phyloP scores from a whole-genome alignment of 1,140 invertebrate genomes.

The Helicorthomorpha holstii region DNA sequence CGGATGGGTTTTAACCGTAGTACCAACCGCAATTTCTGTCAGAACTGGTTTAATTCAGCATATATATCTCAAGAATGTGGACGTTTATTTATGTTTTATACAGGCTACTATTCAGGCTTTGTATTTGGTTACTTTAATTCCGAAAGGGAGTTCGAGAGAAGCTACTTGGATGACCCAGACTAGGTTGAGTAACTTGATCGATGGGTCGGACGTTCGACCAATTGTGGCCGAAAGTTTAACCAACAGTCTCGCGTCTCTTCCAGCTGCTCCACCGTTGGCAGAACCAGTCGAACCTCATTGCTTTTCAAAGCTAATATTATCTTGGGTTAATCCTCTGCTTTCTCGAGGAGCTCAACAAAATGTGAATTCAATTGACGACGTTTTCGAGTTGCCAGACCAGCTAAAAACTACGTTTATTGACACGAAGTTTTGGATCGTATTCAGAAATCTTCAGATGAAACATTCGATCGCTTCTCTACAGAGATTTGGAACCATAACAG shows the following conservation, averaged over 20 bases:
- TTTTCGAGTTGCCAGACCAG: conserved; percentile 63
- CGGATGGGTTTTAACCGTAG: conserved; percentile 20
- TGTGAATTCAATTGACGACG: conserved; percentile 54
- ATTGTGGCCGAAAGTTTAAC: conserved; percentile 25
- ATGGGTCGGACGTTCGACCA: conserved; percentile 26
- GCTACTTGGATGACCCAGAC: neutral
- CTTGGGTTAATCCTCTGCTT: conserved; percentile 75
- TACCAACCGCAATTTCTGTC: conserved; percentile 19
- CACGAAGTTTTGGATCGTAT: conserved; percentile 8
- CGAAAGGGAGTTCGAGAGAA: conserved; percentile 5
- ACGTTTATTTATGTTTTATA: neutral
- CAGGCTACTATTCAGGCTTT: neutral
- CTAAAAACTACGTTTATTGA: conserved; percentile 40
- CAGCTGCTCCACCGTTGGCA: conserved; percentile 44
- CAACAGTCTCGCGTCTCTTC: conserved; percentile 33
- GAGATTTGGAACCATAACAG: conserved; percentile 22
- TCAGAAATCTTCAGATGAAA: conserved; percentile 2
- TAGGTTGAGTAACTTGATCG: conserved; percentile 12
- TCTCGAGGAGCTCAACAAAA: conserved; percentile 50
- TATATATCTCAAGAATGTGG: neutral
- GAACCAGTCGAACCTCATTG: conserved; percentile 51
- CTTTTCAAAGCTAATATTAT: conserved; percentile 58
- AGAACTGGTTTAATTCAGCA: conserved; percentile 14
- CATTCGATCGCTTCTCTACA: neutral
- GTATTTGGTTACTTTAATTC: conserved; percentile 10